phyloP scores from a whole-genome alignment of 2,113 vertebrate species.

The Lophotis ruficrista region DNA sequence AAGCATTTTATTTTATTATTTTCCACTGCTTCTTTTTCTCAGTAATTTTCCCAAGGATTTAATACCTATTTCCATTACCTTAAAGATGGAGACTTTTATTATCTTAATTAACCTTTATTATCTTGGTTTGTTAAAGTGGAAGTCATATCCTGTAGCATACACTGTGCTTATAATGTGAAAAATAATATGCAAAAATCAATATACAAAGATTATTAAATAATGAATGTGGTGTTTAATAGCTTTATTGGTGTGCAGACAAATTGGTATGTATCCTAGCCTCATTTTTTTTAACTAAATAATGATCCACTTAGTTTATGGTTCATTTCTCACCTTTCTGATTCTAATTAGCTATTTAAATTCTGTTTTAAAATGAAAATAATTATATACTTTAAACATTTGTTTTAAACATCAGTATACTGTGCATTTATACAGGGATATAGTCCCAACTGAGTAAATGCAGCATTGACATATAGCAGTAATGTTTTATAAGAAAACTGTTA shows the following conservation, averaged over 20 bases:
- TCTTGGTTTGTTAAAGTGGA: not conserved
- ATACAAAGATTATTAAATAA: not conserved
- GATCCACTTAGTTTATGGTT: not conserved
- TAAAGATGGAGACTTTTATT: not conserved
- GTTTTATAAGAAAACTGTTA: not conserved
- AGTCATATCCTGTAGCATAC: not conserved
- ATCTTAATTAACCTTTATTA: not conserved
- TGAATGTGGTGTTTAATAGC: not conserved
- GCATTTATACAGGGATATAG: not conserved
- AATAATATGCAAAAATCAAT: not conserved
- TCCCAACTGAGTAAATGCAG: not conserved
- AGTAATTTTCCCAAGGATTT: not conserved
- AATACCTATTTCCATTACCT: not conserved
- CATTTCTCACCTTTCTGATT: slow-evolving; percentile 17
- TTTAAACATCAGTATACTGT: not conserved
- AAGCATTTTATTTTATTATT: not conserved
- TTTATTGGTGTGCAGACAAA: not conserved
- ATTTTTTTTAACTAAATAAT: not conserved
- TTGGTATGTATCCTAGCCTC: not conserved
- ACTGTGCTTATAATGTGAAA: not conserved
- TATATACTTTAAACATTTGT: not conserved
- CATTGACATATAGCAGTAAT: not conserved
- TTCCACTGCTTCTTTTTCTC: not conserved
- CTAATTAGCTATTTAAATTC: not conserved
- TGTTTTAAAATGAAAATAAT: not conserved